Base-by-base conservation (phyloP, 2,797 vertebrate genomes). In the Nothura maculosa region DNA sequence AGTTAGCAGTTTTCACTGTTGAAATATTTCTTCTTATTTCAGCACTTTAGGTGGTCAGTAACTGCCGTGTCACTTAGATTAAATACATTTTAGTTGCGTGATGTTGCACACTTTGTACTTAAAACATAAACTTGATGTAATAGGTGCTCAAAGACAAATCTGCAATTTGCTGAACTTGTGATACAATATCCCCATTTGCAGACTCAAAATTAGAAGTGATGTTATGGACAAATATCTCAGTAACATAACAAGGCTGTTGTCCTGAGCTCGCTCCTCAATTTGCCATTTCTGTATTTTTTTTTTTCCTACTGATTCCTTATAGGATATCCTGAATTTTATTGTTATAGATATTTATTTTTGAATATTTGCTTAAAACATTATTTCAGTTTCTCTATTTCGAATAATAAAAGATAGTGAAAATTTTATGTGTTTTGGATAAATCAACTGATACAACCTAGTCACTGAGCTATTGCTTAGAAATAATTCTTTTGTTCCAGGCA, bases 11-110 rank as follows among this genome's bases (percentile, higher is more conserved):
- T 97, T 97, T 87, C 16, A 32, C 80, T 77, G 79, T 70, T 75
- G 70, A 96, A 96, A 90, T 97, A 86, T 96, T 97, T 96, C 75
- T 87, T 94, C 79, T 64, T 93, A 60, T 96, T 97, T 97, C 92
- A 97, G 92, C 93, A 94, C 82, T 97, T 96, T 42, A 81, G 58
- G 57, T 87, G 95, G 75, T 94, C 94, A 87, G 70, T 92, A 97
- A 96, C 73, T 89, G 78, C 85, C 47, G n/a, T n/a, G 24, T 89
- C 82, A 92, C 63, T 80, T 96, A 97, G 92, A 96, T 96, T 93
- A 97, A 96, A 90, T 70, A 82, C 19, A 70, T 92, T 81, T 66
- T 81, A 95, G 80, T 92, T 94, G 40, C 68, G 43, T 85, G 90
- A 90, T 69, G 81, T 93, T 85, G 83, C 85, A 81, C 72, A 68